phyloP scores from a whole-genome alignment of 2,888 invertebrate species.

The Lithophane semibrunnea region DNA sequence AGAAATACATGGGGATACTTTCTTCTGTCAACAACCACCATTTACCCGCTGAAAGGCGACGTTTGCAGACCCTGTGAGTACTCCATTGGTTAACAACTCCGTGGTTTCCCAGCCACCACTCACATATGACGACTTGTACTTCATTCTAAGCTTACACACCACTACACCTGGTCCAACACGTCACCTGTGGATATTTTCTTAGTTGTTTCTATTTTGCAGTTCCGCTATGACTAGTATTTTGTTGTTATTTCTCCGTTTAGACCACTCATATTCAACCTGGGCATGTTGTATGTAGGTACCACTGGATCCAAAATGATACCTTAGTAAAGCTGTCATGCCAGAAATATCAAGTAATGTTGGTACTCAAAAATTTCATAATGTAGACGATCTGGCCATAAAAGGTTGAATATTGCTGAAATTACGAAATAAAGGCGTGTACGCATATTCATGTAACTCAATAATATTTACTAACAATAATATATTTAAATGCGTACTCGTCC shows the following conservation, averaged over 20 bases:
- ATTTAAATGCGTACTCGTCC: conserved; percentile 18
- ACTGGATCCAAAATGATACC: background rate
- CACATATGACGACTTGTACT: conserved; percentile 55
- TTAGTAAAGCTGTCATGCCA: background rate
- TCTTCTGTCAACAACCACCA: background rate
- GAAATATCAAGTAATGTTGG: background rate
- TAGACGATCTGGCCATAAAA: background rate
- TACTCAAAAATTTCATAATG: background rate
- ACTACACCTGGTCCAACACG: conserved; percentile 61
- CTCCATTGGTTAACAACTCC: conserved; percentile 29
- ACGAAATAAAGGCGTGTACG: conserved; percentile 2
- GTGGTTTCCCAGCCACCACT: conserved; percentile 49
- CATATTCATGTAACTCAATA: background rate
- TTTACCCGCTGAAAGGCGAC: background rate
- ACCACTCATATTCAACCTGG: conserved; percentile 17
- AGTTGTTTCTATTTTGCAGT: conserved; percentile 47
- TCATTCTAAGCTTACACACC: conserved; percentile 68
- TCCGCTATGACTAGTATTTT: conserved; percentile 40
- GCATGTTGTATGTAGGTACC: no score
- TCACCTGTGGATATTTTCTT: conserved; percentile 54
- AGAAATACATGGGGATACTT: background rate
- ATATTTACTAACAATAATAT: background rate
- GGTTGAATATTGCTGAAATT: conserved; percentile 30
- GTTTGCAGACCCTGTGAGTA: background rate
- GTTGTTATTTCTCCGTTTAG: conserved; percentile 19